Percentiles rank a stretch among this genome's conserved stretches.
Evolutionary conservation across 1,140 invertebrate species (phyloP).

Genomic region (Leptopilina boulardi): DNA sequence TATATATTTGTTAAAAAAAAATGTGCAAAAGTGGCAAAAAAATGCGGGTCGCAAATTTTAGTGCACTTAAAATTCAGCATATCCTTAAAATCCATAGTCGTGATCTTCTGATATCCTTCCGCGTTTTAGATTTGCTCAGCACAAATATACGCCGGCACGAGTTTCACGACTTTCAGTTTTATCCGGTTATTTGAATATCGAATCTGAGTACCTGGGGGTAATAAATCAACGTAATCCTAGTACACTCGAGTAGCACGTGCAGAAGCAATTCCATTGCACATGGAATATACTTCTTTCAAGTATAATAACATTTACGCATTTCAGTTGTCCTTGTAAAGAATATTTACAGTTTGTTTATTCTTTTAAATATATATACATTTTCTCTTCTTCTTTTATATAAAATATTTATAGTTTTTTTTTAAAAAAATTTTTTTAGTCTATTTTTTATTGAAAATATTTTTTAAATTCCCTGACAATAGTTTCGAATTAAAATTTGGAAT

Average conservation of each 20-base stretch:
- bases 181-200: slow-evolving; percentile 33
- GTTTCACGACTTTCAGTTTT: slow-evolving; percentile 33
- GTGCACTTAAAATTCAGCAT: slow-evolving; percentile 31
- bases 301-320: slow-evolving; percentile 14
- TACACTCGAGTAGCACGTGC: slow-evolving; percentile 31
- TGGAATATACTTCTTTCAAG: not conserved
- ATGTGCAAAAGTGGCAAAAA: slow-evolving; percentile 9
- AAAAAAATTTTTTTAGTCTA: too few species aligned
- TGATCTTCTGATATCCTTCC: slow-evolving; percentile 26
- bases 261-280: slow-evolving; percentile 22
- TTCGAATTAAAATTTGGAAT: too few species aligned
- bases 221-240: slow-evolving; percentile 27
- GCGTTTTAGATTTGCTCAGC: slow-evolving; percentile 32
- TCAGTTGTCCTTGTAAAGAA: not conserved
- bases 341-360: slow-evolving; percentile 1
- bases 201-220: slow-evolving; percentile 31
- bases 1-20: not conserved
- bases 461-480: too few species aligned
- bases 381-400: not conserved
- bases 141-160: slow-evolving; percentile 27
- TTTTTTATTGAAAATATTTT: too few species aligned
- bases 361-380: slow-evolving; percentile 13
- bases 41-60: not conserved
- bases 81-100: slow-evolving; percentile 29
- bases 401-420: too few species aligned